phyloP scores from a whole-genome alignment of 2,113 vertebrate species.

The Strix aluco region DNA sequence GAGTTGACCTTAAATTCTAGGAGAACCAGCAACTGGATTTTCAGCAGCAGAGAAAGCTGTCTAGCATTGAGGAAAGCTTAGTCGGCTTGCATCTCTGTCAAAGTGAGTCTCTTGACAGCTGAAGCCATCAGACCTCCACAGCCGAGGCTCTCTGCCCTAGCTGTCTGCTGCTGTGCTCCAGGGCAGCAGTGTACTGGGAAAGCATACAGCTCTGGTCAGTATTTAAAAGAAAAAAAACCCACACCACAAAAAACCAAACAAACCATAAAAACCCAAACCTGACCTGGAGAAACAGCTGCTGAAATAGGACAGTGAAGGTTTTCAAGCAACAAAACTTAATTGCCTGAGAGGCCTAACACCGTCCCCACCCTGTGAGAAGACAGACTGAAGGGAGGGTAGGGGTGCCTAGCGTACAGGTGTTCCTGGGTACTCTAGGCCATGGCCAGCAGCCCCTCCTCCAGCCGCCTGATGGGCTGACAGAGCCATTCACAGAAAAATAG shows the following conservation, averaged over 20 bases:
- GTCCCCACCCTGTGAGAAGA: not conserved
- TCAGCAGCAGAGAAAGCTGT: not conserved
- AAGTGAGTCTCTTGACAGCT: not conserved
- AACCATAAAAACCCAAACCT: not conserved
- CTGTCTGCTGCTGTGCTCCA: not conserved
- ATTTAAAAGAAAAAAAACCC: not conserved
- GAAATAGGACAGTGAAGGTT: not conserved
- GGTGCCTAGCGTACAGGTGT: accelerated
- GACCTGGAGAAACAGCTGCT: not conserved
- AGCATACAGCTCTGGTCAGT: not conserved
- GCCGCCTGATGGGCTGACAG: not conserved
- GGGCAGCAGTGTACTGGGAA: not conserved
- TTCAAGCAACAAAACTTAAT: not conserved
- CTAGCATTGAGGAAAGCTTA: not conserved
- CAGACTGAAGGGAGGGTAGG: not conserved
- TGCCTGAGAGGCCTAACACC: not conserved
- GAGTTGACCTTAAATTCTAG: not conserved
- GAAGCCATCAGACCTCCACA: not conserved
- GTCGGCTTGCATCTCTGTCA: not conserved
- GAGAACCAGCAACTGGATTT: not conserved
- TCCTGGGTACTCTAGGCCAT: not conserved
- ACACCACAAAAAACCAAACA: no score
- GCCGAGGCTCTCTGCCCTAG: not conserved
- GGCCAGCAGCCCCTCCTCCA: not conserved
- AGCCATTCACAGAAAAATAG: not conserved